Evolutionary conservation across 2,113 vertebrate species (phyloP).

Genomic region (Notarius lentiginosus): DNA sequence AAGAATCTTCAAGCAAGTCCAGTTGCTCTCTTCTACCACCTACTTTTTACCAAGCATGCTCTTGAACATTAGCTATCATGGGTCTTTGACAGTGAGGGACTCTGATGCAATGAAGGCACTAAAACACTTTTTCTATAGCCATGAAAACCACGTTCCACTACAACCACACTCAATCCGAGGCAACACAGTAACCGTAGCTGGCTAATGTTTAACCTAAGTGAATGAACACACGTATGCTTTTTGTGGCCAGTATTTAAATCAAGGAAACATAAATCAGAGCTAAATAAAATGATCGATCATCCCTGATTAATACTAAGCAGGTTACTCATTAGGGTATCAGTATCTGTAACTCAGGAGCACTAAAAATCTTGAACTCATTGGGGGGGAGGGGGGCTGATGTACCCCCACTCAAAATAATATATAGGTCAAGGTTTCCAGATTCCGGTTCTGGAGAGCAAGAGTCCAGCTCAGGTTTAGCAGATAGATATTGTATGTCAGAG

Average conservation of each 20-base stretch:
- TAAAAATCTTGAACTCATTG: background rate
- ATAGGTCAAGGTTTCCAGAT: background rate
- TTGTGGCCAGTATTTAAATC: background rate
- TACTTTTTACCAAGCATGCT: background rate
- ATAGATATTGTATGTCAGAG: background rate
- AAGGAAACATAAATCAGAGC: background rate
- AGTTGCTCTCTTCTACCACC: no score
- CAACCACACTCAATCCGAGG: background rate
- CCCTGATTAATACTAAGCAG: background rate
- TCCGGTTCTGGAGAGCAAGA: background rate
- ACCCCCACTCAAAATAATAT: background rate
- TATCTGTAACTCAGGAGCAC: background rate
- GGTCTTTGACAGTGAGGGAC: background rate
- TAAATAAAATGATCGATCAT: background rate
- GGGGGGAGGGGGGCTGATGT: background rate
- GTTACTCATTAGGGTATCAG: background rate
- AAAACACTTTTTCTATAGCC: background rate
- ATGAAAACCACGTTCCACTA: background rate
- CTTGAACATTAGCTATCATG: background rate
- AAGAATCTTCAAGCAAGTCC: no score
- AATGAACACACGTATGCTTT: background rate
- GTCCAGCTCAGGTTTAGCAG: background rate
- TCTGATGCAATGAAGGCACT: background rate
- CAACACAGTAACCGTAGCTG: background rate
- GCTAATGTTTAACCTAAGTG: background rate